phyloP scores from a whole-genome alignment of 2,888 invertebrate genomes.

The Ophioninae sp. region DNA sequence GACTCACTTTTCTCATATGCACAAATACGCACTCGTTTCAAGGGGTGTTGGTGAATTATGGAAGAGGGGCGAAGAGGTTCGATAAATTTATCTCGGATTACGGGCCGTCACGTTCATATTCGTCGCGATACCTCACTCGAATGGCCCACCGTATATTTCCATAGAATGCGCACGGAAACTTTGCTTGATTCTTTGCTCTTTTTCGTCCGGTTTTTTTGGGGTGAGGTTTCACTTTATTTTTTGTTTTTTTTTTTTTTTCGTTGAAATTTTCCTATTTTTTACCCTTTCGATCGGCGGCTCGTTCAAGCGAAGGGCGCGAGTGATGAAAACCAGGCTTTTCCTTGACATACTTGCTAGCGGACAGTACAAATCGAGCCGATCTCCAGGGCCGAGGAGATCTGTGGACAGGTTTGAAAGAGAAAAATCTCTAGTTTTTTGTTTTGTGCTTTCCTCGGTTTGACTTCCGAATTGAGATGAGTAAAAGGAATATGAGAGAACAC shows the following conservation, averaged over 20 bases:
- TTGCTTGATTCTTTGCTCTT: conserved; percentile 47
- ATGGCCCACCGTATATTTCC: conserved; percentile 75
- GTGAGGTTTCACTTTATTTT: no score
- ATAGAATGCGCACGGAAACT: conserved; percentile 53
- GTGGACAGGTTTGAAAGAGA: background rate
- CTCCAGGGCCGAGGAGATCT: conserved; percentile 3
- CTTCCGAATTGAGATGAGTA: background rate
- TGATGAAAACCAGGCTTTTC: conserved; percentile 37
- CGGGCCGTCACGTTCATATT: conserved; percentile 79
- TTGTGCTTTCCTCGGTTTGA: no score
- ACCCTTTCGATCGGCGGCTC: conserved; percentile 26
- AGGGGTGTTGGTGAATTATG: background rate
- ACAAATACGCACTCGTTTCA: background rate
- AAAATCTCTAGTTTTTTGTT: no score
- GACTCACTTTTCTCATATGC: background rate
- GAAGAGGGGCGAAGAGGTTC: conserved; percentile 64
- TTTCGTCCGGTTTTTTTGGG: background rate
- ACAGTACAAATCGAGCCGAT: conserved; percentile 14
- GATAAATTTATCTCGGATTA: conserved; percentile 79
- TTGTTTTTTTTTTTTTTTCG: background rate
- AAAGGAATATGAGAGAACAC: background rate
- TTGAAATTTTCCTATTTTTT: conserved; percentile 21
- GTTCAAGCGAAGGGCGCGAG: conserved; percentile 19
- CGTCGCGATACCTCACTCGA: conserved; percentile 77
- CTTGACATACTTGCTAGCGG: background rate